Evolutionary conservation across 2,113 vertebrate genomes (phyloP).

Genomic region (Sylvilagus bachmani): DNA sequence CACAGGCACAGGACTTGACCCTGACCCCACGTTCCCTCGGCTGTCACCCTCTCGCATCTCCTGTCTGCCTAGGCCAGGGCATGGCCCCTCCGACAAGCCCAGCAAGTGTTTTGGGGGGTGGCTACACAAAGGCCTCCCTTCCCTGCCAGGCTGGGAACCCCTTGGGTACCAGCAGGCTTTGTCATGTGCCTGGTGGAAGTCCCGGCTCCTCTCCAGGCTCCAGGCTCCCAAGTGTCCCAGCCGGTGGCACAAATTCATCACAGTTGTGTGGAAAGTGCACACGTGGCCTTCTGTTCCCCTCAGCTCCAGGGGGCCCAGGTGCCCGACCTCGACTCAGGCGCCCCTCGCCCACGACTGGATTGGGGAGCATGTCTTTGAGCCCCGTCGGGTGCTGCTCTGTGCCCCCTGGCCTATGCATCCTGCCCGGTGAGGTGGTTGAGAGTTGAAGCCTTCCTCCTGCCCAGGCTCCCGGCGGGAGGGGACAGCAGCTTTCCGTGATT

Average conservation of each 20-base stretch:
- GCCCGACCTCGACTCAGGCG: neutral
- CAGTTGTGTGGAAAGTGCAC: fast-evolving
- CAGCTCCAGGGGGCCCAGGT: too few species aligned
- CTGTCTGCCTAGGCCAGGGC: neutral
- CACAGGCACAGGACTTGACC: too few species aligned
- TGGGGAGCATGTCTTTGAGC: neutral
- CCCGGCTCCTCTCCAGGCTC: neutral
- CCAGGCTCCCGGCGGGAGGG: neutral
- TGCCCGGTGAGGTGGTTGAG: neutral
- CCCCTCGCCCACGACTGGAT: neutral
- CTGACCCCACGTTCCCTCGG: too few species aligned
- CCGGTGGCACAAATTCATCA: fast-evolving
- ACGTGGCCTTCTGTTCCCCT: fast-evolving
- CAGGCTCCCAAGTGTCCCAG: neutral
- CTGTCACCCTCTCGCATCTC: neutral
- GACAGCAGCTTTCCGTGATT: neutral
- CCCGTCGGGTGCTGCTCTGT: neutral
- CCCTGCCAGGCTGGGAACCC: neutral
- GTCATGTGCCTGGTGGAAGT: too few species aligned
- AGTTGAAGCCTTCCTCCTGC: neutral
- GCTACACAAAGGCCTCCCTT: neutral
- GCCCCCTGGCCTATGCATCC: neutral
- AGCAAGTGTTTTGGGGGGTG: neutral
- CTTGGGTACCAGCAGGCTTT: neutral
- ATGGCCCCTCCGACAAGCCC: neutral